Conservation (phyloP, 2,113 vertebrate species). For the Haliaeetus leucogaster region DNA sequence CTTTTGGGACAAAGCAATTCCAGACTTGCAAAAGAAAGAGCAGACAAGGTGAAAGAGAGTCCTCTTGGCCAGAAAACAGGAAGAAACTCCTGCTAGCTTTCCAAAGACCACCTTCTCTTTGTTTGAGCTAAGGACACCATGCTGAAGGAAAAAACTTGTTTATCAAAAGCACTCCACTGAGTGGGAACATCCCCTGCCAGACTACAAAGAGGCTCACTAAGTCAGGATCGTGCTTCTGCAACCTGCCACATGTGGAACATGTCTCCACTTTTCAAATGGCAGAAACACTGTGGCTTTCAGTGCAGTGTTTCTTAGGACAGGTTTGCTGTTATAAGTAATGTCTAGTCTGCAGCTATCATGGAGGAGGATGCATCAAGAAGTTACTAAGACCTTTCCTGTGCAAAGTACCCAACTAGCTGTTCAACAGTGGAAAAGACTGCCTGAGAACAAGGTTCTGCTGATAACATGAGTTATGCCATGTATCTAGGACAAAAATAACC, state of each 20-base stretch:
- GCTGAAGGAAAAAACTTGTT: neutral
- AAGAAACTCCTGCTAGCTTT: neutral
- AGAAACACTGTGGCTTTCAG: neutral
- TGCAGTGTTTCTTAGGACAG: neutral
- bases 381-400: neutral
- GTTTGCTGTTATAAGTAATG: neutral
- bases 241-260: neutral
- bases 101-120: neutral
- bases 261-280: neutral
- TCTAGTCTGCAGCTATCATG: neutral
- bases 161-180: neutral
- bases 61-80: neutral
- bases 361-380: neutral
- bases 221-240: neutral
- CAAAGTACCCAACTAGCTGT: neutral
- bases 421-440: neutral
- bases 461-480: neutral
- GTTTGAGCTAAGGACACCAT: neutral
- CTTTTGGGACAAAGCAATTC: neutral
- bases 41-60: neutral
- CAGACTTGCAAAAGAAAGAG: neutral
- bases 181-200: neutral
- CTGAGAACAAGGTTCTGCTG: neutral
- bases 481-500: neutral
- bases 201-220: neutral